Conservation (phyloP, 64 coral and sea anemone genomes). For the Acropora yongei region DNA sequence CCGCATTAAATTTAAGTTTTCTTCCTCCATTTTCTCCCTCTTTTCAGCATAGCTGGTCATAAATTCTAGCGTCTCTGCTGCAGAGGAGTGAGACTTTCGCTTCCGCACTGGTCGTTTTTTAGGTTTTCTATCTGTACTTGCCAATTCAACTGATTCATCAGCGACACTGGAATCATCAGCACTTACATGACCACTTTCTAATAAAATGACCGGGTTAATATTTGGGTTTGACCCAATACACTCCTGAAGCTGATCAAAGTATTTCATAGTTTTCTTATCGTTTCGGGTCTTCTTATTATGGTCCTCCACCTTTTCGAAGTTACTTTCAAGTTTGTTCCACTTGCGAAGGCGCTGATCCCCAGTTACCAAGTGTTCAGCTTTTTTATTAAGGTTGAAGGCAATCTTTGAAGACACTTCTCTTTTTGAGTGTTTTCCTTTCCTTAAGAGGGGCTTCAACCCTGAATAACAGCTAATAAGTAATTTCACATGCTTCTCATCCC, state of each 20-base stretch:
- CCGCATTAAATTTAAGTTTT: slow-evolving; percentile 1
- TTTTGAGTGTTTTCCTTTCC: slow-evolving; percentile 41
- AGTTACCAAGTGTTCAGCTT: slow-evolving; percentile 11
- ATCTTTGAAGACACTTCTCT: slow-evolving; percentile 22
- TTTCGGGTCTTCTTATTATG: slow-evolving; percentile 45
- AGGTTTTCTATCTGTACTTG: slow-evolving; percentile 27
- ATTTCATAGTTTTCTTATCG: slow-evolving; percentile 48
- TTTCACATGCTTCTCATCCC: slow-evolving; percentile 33
- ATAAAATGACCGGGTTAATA: slow-evolving; percentile 15
- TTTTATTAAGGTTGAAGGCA: slow-evolving; percentile 6
- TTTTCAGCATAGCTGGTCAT: background rate
- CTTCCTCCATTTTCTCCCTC: slow-evolving; percentile 15
- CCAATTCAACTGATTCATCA: slow-evolving; percentile 20
- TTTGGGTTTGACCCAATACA: slow-evolving; percentile 24
- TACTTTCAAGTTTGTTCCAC: slow-evolving; percentile 42
- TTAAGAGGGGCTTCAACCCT: background rate
- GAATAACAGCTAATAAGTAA: slow-evolving; percentile 2
- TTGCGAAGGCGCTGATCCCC: slow-evolving; percentile 36
- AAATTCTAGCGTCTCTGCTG: slow-evolving; percentile 11
- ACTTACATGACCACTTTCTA: slow-evolving; percentile 15
- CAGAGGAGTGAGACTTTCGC: slow-evolving; percentile 28
- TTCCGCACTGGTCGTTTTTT: slow-evolving; percentile 4
- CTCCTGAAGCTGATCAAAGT: slow-evolving; percentile 5
- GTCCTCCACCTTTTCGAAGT: slow-evolving; percentile 52
- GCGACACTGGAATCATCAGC: background rate